A percentile compares a stretch with the other conserved stretches of the same genome.
phyloP scores from a whole-genome alignment of 2,888 invertebrate genomes.

The Baccha elongata region DNA sequence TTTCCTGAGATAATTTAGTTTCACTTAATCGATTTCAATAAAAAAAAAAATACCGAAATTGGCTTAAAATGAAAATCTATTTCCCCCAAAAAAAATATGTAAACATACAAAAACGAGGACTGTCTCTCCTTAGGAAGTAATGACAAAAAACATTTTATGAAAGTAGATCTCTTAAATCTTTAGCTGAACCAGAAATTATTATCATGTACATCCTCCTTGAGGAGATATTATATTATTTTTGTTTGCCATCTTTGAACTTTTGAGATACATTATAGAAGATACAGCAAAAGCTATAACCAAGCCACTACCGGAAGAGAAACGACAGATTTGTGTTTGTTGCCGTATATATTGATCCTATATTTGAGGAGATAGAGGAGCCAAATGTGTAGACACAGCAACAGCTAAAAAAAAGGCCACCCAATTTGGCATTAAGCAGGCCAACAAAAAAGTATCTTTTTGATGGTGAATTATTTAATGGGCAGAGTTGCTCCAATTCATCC shows the following conservation, averaged over 20 bases:
- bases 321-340: slow-evolving; percentile 49
- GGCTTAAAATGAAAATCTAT: slow-evolving; percentile 23
- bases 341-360: slow-evolving; percentile 43
- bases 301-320: slow-evolving; percentile 15
- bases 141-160: slow-evolving; percentile 44
- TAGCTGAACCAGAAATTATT: slow-evolving; percentile 47
- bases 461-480: slow-evolving; percentile 35
- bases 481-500: slow-evolving; percentile 12
- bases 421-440: slow-evolving; percentile 22
- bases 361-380: slow-evolving; percentile 7
- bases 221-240: slow-evolving; percentile 1
- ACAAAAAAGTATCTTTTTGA: slow-evolving; percentile 15
- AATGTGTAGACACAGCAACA: slow-evolving; percentile 24
- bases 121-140: slow-evolving; percentile 22
- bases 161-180: slow-evolving; percentile 58
- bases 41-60: slow-evolving; percentile 5
- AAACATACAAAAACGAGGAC: slow-evolving; percentile 48
- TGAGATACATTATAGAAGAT: slow-evolving; percentile 1
- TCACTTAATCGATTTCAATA: slow-evolving; percentile 60
- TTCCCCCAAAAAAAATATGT: slow-evolving; percentile 15
- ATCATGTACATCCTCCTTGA: slow-evolving; percentile 38
- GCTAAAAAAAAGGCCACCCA: slow-evolving; percentile 40
- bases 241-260: slow-evolving; percentile 35
- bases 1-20: slow-evolving; percentile 58
- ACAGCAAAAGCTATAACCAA: slow-evolving; percentile 16